A percentile compares a stretch with the other conserved stretches of the same genome.
These are phyloP conservation scores for Luidia sarsii DNA, from an alignment of 53 echinoderm and acorn worm genomes.

Conservation along the genomic window DNA sequence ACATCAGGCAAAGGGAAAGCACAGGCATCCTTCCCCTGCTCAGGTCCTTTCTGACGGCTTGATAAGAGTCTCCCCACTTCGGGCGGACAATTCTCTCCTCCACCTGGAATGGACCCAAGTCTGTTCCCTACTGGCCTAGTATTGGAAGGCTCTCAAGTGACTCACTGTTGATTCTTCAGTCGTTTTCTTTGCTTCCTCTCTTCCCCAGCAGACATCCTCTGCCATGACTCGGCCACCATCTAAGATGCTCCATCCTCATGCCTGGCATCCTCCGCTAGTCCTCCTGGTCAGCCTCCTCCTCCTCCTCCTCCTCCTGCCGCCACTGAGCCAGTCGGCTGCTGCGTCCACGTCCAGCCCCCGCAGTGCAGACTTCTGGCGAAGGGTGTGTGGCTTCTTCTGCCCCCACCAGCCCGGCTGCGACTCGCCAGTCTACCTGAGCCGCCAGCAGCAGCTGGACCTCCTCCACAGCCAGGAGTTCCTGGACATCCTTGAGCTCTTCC, in stretches of 20 bases:
- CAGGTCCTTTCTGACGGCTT: too few species aligned
- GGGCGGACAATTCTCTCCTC: too few species aligned
- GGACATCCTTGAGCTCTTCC: conserved; percentile 57
- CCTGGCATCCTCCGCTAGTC: neutral
- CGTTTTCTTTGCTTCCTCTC: too few species aligned
- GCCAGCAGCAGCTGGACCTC: conserved; percentile 47
- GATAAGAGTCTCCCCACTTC: too few species aligned
- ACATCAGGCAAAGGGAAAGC: too few species aligned
- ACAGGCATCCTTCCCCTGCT: too few species aligned
- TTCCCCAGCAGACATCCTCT: conserved; percentile 18
- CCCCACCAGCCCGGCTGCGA: conserved; percentile 49
- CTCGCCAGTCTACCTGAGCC: conserved; percentile 53
- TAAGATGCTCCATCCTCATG: conserved; percentile 41
- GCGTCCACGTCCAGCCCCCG: conserved; percentile 9
- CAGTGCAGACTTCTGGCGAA: conserved; percentile 57
- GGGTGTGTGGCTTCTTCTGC: conserved; percentile 73
- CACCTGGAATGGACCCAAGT: too few species aligned
- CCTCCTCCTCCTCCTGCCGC: conserved; percentile 3
- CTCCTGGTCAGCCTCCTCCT: conserved; percentile 4
- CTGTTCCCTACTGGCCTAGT: too few species aligned
- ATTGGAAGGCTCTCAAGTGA: too few species aligned
- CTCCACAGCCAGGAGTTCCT: conserved; percentile 58
- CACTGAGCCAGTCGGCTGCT: conserved; percentile 12
- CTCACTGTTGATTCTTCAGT: too few species aligned
- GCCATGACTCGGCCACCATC: conserved; percentile 19